Evolutionary conservation across 1,140 invertebrate genomes (phyloP).

Genomic region (Ooceraea biroi): DNA sequence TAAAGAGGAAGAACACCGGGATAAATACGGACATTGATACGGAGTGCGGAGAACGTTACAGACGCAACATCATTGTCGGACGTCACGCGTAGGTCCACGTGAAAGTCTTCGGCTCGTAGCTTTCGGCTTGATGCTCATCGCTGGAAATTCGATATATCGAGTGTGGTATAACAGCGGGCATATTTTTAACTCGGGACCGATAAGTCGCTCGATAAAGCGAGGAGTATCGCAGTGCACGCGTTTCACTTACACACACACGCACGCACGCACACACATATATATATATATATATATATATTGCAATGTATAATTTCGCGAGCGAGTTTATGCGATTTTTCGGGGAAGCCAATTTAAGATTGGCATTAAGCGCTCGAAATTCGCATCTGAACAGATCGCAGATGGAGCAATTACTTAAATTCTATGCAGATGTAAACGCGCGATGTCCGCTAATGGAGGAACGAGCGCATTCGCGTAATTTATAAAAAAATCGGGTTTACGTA

Average conservation of each 20-base stretch:
- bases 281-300: no score
- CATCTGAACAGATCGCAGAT: background rate
- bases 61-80: background rate
- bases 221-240: no score
- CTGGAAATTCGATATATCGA: background rate
- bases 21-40: conserved; percentile 62
- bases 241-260: background rate
- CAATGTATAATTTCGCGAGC: no score
- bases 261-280: no score
- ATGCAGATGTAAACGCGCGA: background rate
- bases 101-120: background rate
- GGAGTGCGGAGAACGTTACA: background rate
- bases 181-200: background rate
- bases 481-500: background rate
- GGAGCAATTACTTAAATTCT: background rate
- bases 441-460: background rate
- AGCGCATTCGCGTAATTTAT: background rate
- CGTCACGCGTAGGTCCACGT: conserved; percentile 4
- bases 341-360: no score
- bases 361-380: no score
- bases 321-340: no score
- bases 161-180: background rate
- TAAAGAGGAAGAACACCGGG: conserved; percentile 52
- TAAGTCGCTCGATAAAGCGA: background rate
- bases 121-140: background rate